Conservation (phyloP, 1,140 invertebrate genomes). For the Periplaneta americana region DNA sequence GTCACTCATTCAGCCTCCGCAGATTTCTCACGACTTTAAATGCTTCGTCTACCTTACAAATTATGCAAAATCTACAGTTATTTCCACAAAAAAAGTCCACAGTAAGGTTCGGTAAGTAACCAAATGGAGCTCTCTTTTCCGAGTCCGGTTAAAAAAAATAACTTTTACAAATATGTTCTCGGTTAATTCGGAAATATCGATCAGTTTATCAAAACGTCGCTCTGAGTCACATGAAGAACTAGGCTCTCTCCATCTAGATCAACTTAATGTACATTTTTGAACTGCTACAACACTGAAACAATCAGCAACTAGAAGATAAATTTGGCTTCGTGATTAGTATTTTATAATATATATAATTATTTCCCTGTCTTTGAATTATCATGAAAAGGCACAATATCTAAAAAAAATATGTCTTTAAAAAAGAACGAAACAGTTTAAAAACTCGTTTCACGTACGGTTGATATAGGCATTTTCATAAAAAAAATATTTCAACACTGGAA, state of each 20-base stretch:
- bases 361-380: constrained; percentile 13
- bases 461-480: neutral
- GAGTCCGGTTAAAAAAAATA: neutral
- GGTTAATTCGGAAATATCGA: constrained; percentile 7
- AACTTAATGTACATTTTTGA: constrained; percentile 6
- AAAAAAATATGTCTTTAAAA: constrained; percentile 6
- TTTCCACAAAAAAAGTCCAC: neutral
- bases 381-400: constrained; percentile 18
- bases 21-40: neutral
- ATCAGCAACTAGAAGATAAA: constrained; percentile 15
- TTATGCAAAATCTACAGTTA: neutral
- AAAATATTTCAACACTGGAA: neutral
- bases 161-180: neutral
- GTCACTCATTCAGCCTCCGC: neutral
- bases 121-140: neutral
- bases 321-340: constrained; percentile 10
- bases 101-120: neutral
- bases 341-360: constrained; percentile 12
- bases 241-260: constrained; percentile 1
- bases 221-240: constrained; percentile 7
- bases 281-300: constrained; percentile 14
- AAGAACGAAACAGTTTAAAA: neutral
- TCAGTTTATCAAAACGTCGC: constrained; percentile 3
- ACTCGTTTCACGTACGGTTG: neutral
- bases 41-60: neutral